These are phyloP conservation scores for Orientallactaga sibirica DNA, from an alignment of 2,797 vertebrate species.

Conservation along the genomic window DNA sequence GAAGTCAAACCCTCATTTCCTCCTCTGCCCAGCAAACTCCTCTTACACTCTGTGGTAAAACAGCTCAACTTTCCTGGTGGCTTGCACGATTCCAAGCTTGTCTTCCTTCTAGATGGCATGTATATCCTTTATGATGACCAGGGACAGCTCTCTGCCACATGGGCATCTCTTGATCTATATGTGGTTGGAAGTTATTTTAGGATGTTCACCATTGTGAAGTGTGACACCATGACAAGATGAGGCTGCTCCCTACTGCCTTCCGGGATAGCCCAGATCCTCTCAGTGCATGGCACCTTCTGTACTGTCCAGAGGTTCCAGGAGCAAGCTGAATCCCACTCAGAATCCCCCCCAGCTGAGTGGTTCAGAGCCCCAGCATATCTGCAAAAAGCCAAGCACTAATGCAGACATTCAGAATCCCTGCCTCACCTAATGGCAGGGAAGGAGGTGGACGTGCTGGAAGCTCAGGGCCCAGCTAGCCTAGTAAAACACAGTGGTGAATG, in stretches of 20 bases:
- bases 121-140: not conserved
- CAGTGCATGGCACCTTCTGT: not conserved
- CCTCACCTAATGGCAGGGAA: too few species aligned
- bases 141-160: not conserved
- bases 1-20: not conserved
- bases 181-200: not conserved
- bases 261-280: conserved; percentile 17
- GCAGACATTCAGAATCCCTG: too few species aligned
- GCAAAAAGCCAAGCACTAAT: too few species aligned
- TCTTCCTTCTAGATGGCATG: not conserved
- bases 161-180: not conserved
- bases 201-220: not conserved
- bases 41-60: not conserved
- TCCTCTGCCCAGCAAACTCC: not conserved
- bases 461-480: too few species aligned
- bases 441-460: too few species aligned
- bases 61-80: not conserved
- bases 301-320: not conserved
- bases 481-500: too few species aligned
- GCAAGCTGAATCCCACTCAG: not conserved
- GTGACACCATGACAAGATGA: not conserved
- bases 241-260: not conserved
- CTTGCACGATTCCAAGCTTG: not conserved
- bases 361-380: too few species aligned
- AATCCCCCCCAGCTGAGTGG: not conserved